Percentiles rank a stretch among this genome's conserved stretches.
Conservation (phyloP, 2,113 vertebrate species). For the Dipodomys spectabilis region DNA sequence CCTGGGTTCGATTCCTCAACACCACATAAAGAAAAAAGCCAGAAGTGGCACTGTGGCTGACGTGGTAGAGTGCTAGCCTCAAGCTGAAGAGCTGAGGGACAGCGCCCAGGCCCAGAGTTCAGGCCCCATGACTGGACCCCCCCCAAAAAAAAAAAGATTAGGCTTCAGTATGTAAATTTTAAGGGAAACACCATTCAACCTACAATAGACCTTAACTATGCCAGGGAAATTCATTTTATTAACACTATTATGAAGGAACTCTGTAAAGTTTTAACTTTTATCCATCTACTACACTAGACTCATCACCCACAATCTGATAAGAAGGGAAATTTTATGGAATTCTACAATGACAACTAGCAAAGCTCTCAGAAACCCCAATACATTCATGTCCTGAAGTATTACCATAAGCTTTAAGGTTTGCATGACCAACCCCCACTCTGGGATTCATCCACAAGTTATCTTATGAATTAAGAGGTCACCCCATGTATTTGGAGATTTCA, state of each 20-base stretch:
- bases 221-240: not conserved
- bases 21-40: too few species aligned
- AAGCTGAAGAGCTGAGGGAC: too few species aligned
- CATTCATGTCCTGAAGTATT: not conserved
- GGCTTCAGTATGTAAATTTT: not conserved
- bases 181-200: not conserved
- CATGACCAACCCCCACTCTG: not conserved
- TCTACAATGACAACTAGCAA: constrained; percentile 10
- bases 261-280: constrained; percentile 6
- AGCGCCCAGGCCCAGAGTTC: too few species aligned
- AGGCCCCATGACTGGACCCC: too few species aligned
- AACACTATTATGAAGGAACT: not conserved
- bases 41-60: too few species aligned
- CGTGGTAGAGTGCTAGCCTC: too few species aligned
- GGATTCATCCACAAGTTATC: not conserved
- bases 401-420: not conserved
- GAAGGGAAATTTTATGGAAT: constrained; percentile 25
- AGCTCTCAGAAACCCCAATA: constrained; percentile 33
- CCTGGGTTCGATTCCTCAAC: too few species aligned
- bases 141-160: not conserved
- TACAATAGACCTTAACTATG: not conserved
- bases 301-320: constrained; percentile 1
- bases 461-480: not conserved
- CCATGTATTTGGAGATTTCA: constrained; percentile 6
- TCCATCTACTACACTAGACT: not conserved